Base-by-base conservation (phyloP, 2,113 vertebrate genomes). In the Tychaedon coryphoeus region DNA sequence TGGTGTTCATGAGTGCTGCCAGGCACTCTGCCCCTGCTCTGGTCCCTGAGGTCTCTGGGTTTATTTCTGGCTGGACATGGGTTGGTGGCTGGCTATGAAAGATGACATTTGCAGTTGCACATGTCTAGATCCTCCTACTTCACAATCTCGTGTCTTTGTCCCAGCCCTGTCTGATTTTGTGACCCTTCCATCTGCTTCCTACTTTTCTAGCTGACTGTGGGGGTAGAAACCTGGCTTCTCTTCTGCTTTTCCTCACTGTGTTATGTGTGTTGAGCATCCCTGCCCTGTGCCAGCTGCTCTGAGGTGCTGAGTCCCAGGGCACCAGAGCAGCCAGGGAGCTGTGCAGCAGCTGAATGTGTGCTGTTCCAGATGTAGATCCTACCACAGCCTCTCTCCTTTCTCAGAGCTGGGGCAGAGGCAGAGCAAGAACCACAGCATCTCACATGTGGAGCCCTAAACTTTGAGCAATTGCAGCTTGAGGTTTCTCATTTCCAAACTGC, bases 251-350 rank as follows among this genome's bases (percentile, higher is more conserved):
- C 14, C 25, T 75, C 0, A 0, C 38, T 28, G 29, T 54, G 51
- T 15, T 53, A 14, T 5, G 0, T 29, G 13, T 0, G 0, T 2
- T 10, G 22, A 73, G 5, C 6, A 34, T 54, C 33, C 25, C 25
- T 42, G 58, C 16, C 25, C 71, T n/a, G 42, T 0, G 0, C 10
- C 0, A 0, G 19, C n/a, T 0, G 0, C 40, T 67, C 29, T 7
- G 33, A 24, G 20, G 20, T 83, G 43, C 24, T 3, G 5, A 58
- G 24, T 40, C 25, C 40, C 19, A 34, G 40, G 19, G 12, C 38
- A 22, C 16, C 48, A 72, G 43, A 29, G 60, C 43, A 47, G 33
- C 16, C 3, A 1, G 1, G 19, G 56, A 78, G 31, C 34, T 40
- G 10, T 43, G n/a, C 24, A 88, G 62, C 23, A 54, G 29, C 38